Conservation (phyloP, 35 echinoderm and acorn worm species). For the Stichopus chloronotus region DNA sequence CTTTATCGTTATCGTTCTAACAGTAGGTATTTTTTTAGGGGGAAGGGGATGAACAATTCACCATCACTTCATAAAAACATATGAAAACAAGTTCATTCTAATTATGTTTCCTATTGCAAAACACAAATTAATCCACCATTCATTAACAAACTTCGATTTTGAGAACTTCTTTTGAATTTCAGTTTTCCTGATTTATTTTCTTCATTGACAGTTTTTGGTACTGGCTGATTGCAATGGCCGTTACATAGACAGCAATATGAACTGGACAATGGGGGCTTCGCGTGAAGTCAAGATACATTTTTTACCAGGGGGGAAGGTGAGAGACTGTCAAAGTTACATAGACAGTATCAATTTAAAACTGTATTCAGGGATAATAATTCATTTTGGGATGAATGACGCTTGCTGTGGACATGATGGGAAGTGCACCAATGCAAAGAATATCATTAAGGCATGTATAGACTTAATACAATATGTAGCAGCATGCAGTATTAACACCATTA, state of each 20-base stretch:
- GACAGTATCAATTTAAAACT: neutral
- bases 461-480: neutral
- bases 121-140: neutral
- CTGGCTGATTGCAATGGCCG: constrained; percentile 1
- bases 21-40: no score
- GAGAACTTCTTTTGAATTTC: no score
- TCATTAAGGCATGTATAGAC: neutral
- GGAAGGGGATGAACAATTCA: neutral
- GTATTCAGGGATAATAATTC: neutral
- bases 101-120: neutral
- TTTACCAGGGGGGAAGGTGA: neutral
- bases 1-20: no score
- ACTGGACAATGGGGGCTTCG: neutral
- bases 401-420: neutral
- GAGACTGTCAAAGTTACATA: neutral
- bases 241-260: neutral
- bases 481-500: neutral
- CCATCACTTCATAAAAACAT: neutral
- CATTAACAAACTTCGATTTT: no score
- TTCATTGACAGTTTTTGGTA: neutral
- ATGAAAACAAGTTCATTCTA: no score
- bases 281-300: neutral
- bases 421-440: neutral
- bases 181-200: neutral
- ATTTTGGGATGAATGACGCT: neutral